Evolutionary conservation across 2,797 vertebrate genomes (phyloP).

Genomic region (Sebastes flavidus): DNA sequence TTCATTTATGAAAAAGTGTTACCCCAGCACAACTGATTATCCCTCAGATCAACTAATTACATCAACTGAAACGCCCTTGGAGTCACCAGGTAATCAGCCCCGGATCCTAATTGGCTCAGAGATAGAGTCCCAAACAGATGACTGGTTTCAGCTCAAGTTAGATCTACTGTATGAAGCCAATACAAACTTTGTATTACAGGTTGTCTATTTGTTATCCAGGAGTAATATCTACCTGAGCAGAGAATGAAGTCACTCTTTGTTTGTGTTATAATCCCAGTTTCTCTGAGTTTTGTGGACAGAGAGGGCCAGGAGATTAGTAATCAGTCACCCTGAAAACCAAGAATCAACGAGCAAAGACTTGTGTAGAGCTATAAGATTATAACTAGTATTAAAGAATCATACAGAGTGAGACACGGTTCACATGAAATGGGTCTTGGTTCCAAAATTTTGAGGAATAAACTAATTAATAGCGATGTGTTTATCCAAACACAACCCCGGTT

Average conservation of each 20-base stretch:
- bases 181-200: not conserved
- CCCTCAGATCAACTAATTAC: conserved; percentile 23
- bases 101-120: conserved; percentile 13
- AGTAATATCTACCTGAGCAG: not conserved
- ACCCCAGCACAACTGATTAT: conserved; percentile 25
- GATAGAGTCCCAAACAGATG: conserved; percentile 6
- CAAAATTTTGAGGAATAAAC: not conserved
- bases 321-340: not conserved
- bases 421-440: not conserved
- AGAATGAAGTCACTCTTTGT: no score
- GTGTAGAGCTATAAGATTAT: not conserved
- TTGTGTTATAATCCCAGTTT: no score
- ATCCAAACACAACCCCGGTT: not conserved
- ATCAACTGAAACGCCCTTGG: conserved; percentile 1
- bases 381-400: not conserved
- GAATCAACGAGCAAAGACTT: not conserved
- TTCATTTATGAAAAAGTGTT: conserved; percentile 34
- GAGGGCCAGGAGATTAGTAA: not conserved
- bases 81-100: not conserved
- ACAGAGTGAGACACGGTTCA: not conserved
- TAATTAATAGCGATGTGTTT: not conserved
- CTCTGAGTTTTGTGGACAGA: no score
- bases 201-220: fast-evolving
- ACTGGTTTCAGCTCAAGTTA: not conserved
- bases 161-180: not conserved